These are phyloP conservation scores for Drosophila mayaguana DNA, from an alignment of 2,888 invertebrate species.

Conservation along the genomic window DNA sequence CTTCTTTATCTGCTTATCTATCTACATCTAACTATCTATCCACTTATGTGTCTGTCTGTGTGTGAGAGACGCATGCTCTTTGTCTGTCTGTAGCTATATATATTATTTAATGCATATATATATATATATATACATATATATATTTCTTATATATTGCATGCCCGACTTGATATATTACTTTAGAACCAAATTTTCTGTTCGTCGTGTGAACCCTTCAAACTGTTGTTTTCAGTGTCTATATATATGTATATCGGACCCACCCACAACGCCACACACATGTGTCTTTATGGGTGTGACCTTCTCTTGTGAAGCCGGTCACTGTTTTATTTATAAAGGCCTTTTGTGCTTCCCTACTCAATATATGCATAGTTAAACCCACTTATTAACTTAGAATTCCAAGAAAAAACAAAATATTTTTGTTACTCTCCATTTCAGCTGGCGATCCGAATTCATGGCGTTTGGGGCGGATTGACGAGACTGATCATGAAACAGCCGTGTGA, in stretches of 20 bases:
- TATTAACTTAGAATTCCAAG: slow-evolving; percentile 6
- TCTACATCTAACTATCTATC: background rate
- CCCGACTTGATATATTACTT: no score
- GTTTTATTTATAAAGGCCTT: slow-evolving; percentile 3
- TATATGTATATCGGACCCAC: background rate
- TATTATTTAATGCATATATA: no score
- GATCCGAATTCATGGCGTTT: slow-evolving; percentile 93
- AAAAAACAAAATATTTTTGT: background rate
- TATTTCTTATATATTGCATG: no score
- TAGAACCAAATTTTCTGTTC: no score
- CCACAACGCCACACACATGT: slow-evolving; percentile 4
- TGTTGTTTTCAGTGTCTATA: no score
- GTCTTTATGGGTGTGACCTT: background rate
- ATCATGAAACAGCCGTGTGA: slow-evolving; percentile 93
- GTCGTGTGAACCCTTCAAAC: no score
- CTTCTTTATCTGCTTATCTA: no score
- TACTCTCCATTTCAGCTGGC: slow-evolving; percentile 86
- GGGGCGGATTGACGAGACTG: slow-evolving; percentile 92
- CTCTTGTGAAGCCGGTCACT: background rate
- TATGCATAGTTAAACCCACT: background rate
- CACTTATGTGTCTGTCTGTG: background rate
- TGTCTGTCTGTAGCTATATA: no score
- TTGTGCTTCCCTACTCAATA: background rate
- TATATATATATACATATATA: slow-evolving; percentile 7
- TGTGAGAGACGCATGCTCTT: no score